These are phyloP conservation scores for Zaprionus lachaisei DNA, from an alignment of 1,140 invertebrate species.

Conservation along the genomic window DNA sequence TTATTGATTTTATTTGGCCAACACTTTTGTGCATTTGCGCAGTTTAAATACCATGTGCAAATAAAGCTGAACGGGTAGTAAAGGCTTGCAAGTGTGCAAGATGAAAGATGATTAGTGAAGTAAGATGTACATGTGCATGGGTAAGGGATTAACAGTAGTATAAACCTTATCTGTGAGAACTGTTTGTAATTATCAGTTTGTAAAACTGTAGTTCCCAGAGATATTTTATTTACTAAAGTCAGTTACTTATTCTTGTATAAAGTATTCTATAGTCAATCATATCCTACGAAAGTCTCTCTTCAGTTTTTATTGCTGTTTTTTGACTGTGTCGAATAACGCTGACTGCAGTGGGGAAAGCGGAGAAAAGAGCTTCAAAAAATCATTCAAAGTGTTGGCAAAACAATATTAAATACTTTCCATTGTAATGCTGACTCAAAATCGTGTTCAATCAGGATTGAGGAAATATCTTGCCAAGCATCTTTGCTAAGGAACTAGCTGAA, in stretches of 20 bases:
- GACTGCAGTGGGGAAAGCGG: not conserved
- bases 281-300: not conserved
- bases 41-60: conserved; percentile 11
- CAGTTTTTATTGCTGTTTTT: not conserved
- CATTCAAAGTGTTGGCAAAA: conserved; percentile 45
- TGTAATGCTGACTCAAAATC: conserved; percentile 28
- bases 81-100: not conserved
- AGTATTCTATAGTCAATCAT: not conserved
- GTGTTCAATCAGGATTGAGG: conserved; percentile 48
- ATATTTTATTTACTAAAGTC: too few relatives aligned
- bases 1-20: conserved; percentile 72
- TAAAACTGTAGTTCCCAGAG: not conserved
- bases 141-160: too few relatives aligned
- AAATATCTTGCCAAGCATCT: not conserved
- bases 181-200: not conserved
- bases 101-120: not conserved
- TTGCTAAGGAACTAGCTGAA: not conserved
- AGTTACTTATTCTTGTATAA: not conserved
- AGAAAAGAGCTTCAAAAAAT: conserved; percentile 1
- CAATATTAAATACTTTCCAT: conserved; percentile 37
- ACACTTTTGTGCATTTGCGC: conserved; percentile 43
- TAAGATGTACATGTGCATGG: not conserved
- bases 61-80: not conserved
- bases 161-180: too few relatives aligned
- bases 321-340: not conserved